Evolutionary conservation across 2,113 vertebrate genomes (phyloP).

Genomic region (Gasterosteus aculeatus): DNA sequence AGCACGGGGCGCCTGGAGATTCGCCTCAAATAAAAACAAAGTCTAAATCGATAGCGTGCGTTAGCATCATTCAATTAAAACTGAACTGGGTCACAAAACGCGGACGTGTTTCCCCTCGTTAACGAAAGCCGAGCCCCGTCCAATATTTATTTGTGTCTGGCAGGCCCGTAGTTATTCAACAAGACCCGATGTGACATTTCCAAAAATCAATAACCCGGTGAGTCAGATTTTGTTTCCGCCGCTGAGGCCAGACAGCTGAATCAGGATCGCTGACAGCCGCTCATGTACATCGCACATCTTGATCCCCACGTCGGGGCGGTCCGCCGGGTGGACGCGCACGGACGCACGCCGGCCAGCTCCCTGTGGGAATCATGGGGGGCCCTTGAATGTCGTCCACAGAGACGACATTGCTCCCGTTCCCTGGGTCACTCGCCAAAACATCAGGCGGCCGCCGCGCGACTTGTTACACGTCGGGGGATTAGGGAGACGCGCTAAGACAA

Average conservation of each 20-base stretch:
- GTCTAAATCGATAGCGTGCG: constrained; percentile 40
- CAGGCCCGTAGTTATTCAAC: constrained; percentile 48
- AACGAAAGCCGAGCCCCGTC: constrained; percentile 47
- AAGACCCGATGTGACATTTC: constrained; percentile 68
- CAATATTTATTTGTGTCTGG: constrained; percentile 61
- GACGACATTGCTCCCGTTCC: neutral
- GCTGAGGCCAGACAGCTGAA: constrained; percentile 32
- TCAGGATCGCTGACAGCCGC: constrained; percentile 33
- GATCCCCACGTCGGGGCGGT: constrained; percentile 11
- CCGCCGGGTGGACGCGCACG: neutral
- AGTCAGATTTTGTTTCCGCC: constrained; percentile 41
- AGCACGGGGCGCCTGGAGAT: constrained; percentile 20
- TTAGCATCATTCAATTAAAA: constrained; percentile 51
- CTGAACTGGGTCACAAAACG: constrained; percentile 36
- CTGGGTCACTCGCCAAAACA: no score
- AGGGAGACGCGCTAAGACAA: constrained; percentile 31
- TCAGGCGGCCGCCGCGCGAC: neutral
- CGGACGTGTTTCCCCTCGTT: constrained; percentile 40
- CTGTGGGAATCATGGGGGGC: constrained; percentile 5
- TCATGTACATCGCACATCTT: constrained; percentile 41
- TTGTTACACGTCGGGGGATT: constrained; percentile 6
- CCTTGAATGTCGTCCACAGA: neutral
- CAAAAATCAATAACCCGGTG: constrained; percentile 66
- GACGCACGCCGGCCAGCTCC: neutral
- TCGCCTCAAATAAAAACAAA: constrained; percentile 45